Evolutionary conservation across 2,113 vertebrate species (phyloP), one percentile per base, ranked within the genome.

Genomic region (Oryzias celebensis): DNA sequence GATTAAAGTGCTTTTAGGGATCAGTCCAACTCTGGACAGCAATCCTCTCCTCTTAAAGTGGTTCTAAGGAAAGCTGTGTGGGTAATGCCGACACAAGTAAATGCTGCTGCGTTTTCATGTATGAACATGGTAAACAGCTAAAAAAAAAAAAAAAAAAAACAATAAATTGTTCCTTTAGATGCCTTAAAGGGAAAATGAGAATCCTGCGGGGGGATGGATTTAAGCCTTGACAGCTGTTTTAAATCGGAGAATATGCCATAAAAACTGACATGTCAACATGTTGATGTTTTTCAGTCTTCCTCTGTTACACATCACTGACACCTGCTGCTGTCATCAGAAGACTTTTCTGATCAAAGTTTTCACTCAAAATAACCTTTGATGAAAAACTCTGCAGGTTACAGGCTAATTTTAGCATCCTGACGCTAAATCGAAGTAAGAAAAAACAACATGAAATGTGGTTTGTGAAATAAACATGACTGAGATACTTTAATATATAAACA

Each of bases 141-240:
- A 18, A 50, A 13, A 56, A 44, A 36, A 18, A 44, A 31, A n/a
- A 60, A 16, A 15, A 8, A 36, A 36, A 6, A 28, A 28, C 7
- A 28, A 28, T 28, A 28, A 28, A 28, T 36, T 7, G 7, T 20
- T 13, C 12, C 0, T 48, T 12, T 41, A 22, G 68, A 52, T 26
- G 49, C 48, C 67, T 71, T 66, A 62, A 62, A 66, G 43, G 36
- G 60, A 36, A 58, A 70, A 23, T 8, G 14, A 47, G 48, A 62
- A 17, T 65, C 74, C 49, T 52, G 61, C 17, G 52, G 23, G 65
- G 17, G 4, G 31, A 10, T 36, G 31, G 26, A 50, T 68, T 71
- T 65, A 45, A 58, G 62, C 20, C n/a, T 17, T 62, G 62, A 62
- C 76, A 80, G 56, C 57, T 68, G 68, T 55, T 63, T 53, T 69